Evolutionary conservation across 2,888 invertebrate species (phyloP).

Genomic region (Sinelater perroti): DNA sequence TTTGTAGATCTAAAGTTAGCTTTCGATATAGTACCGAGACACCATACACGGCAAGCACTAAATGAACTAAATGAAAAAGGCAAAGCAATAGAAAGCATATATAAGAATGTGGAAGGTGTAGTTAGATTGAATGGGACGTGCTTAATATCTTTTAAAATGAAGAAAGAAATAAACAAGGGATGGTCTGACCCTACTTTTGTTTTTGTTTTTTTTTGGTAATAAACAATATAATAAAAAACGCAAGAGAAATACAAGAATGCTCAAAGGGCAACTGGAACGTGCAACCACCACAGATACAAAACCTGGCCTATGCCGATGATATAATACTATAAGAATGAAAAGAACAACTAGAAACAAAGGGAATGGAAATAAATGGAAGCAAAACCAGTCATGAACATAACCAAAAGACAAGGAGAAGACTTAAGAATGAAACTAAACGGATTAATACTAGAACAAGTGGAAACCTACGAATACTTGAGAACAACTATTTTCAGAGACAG

Average conservation of each 20-base stretch:
- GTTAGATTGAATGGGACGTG: neutral
- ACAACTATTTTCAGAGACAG: too few relatives aligned
- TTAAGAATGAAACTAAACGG: too few relatives aligned
- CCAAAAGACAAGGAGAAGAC: constrained; percentile 1
- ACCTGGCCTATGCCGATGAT: neutral
- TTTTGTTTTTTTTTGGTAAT: neutral
- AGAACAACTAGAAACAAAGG: constrained; percentile 1
- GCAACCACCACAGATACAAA: constrained; percentile 4
- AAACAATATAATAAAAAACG: neutral
- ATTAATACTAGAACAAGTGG: constrained; percentile 3
- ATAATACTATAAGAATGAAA: constrained; percentile 4
- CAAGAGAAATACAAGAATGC: neutral
- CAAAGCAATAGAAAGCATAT: neutral
- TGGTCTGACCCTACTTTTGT: neutral
- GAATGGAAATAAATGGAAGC: constrained; percentile 1
- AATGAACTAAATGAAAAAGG: neutral
- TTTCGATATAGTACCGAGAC: neutral
- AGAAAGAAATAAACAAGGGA: constrained; percentile 1
- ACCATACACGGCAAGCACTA: neutral
- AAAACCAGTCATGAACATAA: constrained; percentile 3
- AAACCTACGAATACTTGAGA: too few relatives aligned
- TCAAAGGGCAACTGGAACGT: constrained; percentile 1
- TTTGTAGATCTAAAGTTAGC: neutral
- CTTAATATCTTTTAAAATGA: constrained; percentile 2
- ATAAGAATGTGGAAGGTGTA: neutral